Base-by-base conservation (phyloP, 2,113 vertebrate species). In the Microtus ochrogaster region DNA sequence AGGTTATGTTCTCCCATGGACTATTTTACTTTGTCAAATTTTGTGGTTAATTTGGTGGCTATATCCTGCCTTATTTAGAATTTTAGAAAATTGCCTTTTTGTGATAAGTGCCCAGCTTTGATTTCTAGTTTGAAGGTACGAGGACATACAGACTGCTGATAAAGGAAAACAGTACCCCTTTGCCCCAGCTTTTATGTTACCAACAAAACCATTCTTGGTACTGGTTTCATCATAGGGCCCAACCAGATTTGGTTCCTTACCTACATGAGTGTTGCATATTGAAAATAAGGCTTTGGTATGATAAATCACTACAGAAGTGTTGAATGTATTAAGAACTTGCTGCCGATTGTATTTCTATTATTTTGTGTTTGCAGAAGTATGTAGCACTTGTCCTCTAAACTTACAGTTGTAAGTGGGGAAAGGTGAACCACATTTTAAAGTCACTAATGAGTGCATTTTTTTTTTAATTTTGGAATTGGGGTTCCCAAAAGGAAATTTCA, bases 11-110 rank as follows among this genome's bases (percentile, higher is more conserved):
- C 68, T 94, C 92, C 95, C 72, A 61, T 79, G 74, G 86, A 52
- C 89, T 94, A 7, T 82, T 93, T 97, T 96, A 89, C 68, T 95
- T 97, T 39, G 74, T 90, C 72, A 77, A 85, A 87, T 96, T 96
- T 97, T 92, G 91, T 94, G 74, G 47, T 95, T 97, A 85, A 94
- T 96, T 97, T 97, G 91, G 95, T 97, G 92, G 89, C 33, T 97
- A 92, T 92, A 95, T 86, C 96, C 96, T 96, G 94, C 97, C 97
- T 97, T 97, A 96, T 95, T 97, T 96, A 96, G 94, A 92, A 93
- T 95, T 94, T 89, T 90, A 94, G 70, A 87, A 94, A 97, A 97
- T 91, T 96, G 96, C 92, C 93, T 94, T 97, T 97, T 94, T 90
- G 81, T 95, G 96, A 39, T 95, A 96, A 97, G 93, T 97, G 96